Conservation (phyloP, 2,113 vertebrate genomes). For the Lasiurus borealis region DNA sequence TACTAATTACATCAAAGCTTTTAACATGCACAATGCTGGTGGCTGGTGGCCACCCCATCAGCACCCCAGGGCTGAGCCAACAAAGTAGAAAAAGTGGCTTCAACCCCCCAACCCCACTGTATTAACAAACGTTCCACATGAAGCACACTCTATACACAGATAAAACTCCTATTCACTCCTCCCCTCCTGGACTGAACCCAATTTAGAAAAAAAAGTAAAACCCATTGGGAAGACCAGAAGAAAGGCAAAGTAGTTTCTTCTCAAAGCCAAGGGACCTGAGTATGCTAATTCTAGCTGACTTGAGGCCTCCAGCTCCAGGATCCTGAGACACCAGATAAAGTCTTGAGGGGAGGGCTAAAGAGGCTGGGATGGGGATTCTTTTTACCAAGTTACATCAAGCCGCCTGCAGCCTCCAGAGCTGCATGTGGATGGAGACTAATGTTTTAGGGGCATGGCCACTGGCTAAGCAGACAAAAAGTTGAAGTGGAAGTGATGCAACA, state of each 20-base stretch:
- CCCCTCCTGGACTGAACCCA: constrained; percentile 44
- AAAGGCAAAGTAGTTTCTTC: constrained; percentile 30
- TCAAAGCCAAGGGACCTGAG: neutral
- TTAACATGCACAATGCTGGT: constrained; percentile 54
- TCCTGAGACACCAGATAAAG: neutral
- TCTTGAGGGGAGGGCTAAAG: neutral
- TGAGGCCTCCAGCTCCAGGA: neutral
- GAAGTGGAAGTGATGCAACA: constrained; percentile 35
- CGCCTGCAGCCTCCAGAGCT: constrained; percentile 40
- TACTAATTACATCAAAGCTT: constrained; percentile 37
- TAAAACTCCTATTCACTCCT: constrained; percentile 12
- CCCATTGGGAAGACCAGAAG: neutral
- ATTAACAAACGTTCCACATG: constrained; percentile 40
- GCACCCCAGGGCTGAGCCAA: neutral
- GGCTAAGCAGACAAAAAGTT: neutral
- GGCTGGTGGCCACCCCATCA: neutral
- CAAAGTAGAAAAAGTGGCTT: neutral
- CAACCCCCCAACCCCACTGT: neutral
- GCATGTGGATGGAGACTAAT: neutral
- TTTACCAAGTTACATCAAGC: neutral
- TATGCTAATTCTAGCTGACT: neutral
- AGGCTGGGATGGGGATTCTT: neutral
- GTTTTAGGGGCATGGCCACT: neutral
- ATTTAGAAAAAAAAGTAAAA: constrained; percentile 65
- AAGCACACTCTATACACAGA: constrained; percentile 60